Conservation (phyloP, 2,888 invertebrate species). For the Bimastos eiseni region DNA sequence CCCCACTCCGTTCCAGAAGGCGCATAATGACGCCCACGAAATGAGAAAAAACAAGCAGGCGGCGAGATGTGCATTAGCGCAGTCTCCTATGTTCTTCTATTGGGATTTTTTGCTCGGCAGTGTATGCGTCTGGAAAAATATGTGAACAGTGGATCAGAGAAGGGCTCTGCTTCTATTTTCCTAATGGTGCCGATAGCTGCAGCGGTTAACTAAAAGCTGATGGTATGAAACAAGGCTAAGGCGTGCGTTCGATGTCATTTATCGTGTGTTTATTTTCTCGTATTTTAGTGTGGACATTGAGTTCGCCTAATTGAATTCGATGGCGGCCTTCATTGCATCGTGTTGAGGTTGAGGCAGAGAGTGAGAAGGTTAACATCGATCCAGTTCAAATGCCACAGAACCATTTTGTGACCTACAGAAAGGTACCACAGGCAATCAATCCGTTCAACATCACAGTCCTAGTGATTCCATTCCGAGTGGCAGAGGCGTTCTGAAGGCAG, state of each 20-base stretch:
- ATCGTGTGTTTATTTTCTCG: not conserved
- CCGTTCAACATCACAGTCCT: not conserved
- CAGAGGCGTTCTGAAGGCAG: not conserved
- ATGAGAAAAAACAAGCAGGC: not conserved
- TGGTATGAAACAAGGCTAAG: no score
- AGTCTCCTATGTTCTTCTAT: not conserved
- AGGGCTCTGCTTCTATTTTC: not conserved
- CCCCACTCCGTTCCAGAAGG: not conserved
- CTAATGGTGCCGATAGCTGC: not conserved
- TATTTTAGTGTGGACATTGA: not conserved
- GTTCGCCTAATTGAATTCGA: not conserved
- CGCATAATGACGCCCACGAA: not conserved
- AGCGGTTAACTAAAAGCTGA: not conserved
- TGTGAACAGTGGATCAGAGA: not conserved
- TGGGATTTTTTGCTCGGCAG: not conserved
- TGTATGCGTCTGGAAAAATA: not conserved
- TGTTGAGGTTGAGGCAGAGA: not conserved
- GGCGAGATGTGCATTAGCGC: not conserved
- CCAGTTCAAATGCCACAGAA: not conserved
- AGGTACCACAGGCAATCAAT: not conserved
- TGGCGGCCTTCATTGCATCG: not conserved
- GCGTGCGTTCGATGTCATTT: slow-evolving; percentile 2
- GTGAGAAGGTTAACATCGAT: not conserved
- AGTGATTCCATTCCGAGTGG: not conserved
- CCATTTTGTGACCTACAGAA: not conserved